A percentile compares a stretch with the other conserved stretches of the same genome.
Conservation (phyloP, 2,888 invertebrate genomes). For the Nymphalis urticae region DNA sequence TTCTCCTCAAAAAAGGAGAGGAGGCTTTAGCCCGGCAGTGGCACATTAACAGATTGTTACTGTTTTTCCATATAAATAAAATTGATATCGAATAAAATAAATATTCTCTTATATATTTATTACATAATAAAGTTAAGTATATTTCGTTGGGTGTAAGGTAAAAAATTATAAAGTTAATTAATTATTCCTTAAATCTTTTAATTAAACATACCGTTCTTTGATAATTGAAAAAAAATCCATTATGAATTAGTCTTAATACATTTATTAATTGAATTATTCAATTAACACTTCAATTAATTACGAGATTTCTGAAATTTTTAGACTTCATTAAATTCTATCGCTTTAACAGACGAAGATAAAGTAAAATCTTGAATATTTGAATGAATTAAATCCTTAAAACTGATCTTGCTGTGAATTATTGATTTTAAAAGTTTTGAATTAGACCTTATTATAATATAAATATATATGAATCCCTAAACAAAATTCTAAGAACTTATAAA, state of each 20-base stretch:
- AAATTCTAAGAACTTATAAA: no score
- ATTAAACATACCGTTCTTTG: background rate
- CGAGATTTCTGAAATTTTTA: conserved; percentile 26
- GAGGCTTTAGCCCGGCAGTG: no score
- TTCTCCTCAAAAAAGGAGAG: no score
- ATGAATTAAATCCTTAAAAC: conserved; percentile 17
- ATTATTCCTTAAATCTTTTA: background rate
- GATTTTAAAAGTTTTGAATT: no score
- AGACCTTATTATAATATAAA: no score
- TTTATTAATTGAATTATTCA: conserved; percentile 26
- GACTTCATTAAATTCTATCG: conserved; percentile 31
- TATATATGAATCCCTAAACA: no score
- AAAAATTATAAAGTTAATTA: background rate
- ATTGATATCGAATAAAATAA: no score
- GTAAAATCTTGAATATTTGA: conserved; percentile 10
- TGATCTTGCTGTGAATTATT: background rate
- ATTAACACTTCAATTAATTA: conserved; percentile 15
- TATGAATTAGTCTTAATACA: conserved; percentile 9
- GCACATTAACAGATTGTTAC: no score
- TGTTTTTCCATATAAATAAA: no score
- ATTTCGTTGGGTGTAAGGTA: background rate
- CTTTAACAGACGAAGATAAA: conserved; percentile 17
- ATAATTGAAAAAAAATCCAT: conserved; percentile 11
- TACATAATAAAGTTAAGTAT: no score
- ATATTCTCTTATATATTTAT: no score